A percentile compares a stretch with the other conserved stretches of the same genome.
phyloP scores from a whole-genome alignment of 2,113 vertebrate genomes.

The Tricholaema leucomelas region DNA sequence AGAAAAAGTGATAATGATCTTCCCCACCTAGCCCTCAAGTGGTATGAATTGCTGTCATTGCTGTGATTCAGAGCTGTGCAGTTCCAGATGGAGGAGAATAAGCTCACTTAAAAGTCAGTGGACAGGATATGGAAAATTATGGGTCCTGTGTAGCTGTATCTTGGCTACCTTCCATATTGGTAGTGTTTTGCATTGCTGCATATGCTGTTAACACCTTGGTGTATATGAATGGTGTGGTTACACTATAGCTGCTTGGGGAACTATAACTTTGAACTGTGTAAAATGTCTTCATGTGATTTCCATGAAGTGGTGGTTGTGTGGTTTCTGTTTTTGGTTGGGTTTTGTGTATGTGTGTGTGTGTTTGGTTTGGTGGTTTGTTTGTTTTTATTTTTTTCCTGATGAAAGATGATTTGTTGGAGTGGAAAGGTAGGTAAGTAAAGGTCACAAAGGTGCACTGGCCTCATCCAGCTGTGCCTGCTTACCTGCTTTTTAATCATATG shows the following conservation, averaged over 20 bases:
- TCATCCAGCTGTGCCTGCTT: background rate
- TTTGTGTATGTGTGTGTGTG: too few species aligned
- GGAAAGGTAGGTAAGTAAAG: background rate
- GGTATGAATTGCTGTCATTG: background rate
- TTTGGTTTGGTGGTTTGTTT: too few species aligned
- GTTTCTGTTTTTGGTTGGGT: background rate
- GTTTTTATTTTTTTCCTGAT: background rate
- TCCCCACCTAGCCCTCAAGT: background rate
- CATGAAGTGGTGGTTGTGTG: background rate
- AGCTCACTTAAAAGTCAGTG: background rate
- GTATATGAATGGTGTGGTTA: constrained; percentile 40
- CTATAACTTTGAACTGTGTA: background rate
- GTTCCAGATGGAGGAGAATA: background rate
- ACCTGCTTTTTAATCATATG: background rate
- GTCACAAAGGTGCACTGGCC: background rate
- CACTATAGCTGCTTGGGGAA: constrained; percentile 42
- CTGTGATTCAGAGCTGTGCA: background rate
- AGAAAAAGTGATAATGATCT: background rate
- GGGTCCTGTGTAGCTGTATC: background rate
- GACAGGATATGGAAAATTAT: constrained; percentile 27
- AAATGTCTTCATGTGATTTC: constrained; percentile 7
- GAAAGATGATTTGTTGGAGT: background rate
- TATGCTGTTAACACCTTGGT: constrained; percentile 59
- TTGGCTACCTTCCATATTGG: constrained; percentile 2
- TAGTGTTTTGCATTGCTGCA: constrained; percentile 40